Base-by-base conservation (phyloP, 2,888 invertebrate species). In the Oscheius onirici region DNA sequence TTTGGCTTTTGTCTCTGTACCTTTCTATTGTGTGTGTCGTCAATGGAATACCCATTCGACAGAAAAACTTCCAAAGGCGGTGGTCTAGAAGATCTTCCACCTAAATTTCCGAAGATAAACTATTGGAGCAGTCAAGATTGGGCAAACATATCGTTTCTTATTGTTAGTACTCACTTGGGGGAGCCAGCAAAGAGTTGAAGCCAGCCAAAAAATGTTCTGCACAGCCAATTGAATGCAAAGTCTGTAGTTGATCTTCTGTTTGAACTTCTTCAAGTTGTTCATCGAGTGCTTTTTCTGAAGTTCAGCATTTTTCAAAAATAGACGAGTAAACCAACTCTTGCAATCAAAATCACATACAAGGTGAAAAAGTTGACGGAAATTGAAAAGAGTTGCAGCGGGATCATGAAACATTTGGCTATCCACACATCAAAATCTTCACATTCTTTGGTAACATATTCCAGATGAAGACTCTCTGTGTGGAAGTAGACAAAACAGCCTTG, bases 1-100 rank as follows among this genome's bases (percentile, higher is more conserved):
- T 11, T 5, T 3, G 13, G 13, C 8, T 5, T 10, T 3, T 46
- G 8, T 15, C 46, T 46, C 28, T 49, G 11, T 28, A 63, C 46
- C 63, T 63, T 34, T 63, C 63, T 24, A 63, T 63, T 15, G 63
- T 11, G 63, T 63, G 63, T n/a, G 63, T 63, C 8, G 46, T 63
- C 26, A 63, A 26, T 10, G 46, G 63, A 49, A 63, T 63, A 2
- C 63, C 63, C 49, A 63, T 63, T 26, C 63, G 46, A 26, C 63
- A 63, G 17, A 63, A 46, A 26, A 63, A 63, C n/a, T 63, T 63
- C 63, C 63, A 63, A 0, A 63, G 34, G n/a, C 34, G 46, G 13
- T 44, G 26, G 28, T 63, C 63, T 5, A 63, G 13, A 3, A 63
- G n/a, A 3, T 44, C 49, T 24, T 63, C 63, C 1, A 49, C 17